Conservation (phyloP, 2,888 invertebrate species). For the Clunio marinus region DNA sequence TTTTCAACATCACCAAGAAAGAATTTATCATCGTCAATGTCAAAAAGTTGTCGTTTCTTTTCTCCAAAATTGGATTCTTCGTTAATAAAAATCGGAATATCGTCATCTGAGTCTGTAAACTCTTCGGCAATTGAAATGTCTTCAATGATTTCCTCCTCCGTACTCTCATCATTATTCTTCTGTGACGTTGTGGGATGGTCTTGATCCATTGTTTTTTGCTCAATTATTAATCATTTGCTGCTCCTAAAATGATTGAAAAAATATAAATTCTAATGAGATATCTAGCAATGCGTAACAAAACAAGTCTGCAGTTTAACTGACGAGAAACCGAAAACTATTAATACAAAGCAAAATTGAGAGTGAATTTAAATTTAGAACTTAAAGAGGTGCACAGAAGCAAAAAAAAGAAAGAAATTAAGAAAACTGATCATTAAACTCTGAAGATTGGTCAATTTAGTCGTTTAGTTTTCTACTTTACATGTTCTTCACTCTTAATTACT, state of each 20-base stretch:
- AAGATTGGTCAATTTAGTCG: conserved; percentile 27
- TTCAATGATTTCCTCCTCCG: conserved; percentile 51
- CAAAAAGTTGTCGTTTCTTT: conserved; percentile 41
- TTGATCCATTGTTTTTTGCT: conserved; percentile 22
- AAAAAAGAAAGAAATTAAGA: conserved; percentile 11
- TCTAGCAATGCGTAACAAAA: conserved; percentile 28
- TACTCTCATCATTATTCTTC: conserved; percentile 40
- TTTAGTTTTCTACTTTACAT: not conserved
- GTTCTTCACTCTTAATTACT: conserved; percentile 28
- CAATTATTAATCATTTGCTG: conserved; percentile 4
- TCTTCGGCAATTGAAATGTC: conserved; percentile 48
- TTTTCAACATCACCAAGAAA: conserved; percentile 44
- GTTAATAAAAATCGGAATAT: conserved; percentile 34
- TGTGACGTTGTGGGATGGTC: conserved; percentile 8
- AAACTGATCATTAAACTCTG: conserved; percentile 8
- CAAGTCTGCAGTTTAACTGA: not conserved
- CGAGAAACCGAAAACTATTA: not conserved
- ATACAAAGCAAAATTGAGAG: conserved; percentile 17
- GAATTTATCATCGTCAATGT: conserved; percentile 44
- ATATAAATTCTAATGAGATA: conserved; percentile 7
- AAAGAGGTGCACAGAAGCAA: conserved; percentile 11
- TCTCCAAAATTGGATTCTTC: conserved; percentile 26
- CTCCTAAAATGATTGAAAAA: conserved; percentile 12
- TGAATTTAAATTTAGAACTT: conserved; percentile 17
- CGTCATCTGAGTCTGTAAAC: conserved; percentile 42